Evolutionary conservation across 1,140 invertebrate genomes (phyloP).

Genomic region (Stenopsyche tienmushanensis): DNA sequence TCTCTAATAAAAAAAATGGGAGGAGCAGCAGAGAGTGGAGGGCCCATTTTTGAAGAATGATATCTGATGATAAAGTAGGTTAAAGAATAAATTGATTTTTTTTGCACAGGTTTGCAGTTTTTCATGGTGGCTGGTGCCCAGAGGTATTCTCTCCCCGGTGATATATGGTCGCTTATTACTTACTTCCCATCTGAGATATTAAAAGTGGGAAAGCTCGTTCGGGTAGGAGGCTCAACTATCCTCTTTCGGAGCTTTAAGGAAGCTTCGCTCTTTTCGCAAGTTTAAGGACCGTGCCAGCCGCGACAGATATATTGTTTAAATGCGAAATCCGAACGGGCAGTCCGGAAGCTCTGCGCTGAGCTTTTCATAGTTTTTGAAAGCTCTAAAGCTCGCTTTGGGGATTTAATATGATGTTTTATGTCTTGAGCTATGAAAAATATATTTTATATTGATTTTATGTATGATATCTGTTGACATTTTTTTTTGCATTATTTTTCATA

Average conservation of each 20-base stretch:
- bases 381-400: no score
- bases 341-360: no score
- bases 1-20: slow-evolving; percentile 21
- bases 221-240: slow-evolving; percentile 12
- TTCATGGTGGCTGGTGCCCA: slow-evolving; percentile 14
- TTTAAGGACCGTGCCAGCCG: background rate
- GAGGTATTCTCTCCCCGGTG: no score
- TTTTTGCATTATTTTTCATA: no score
- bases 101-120: slow-evolving; percentile 40
- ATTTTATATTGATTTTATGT: no score
- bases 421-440: no score
- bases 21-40: background rate
- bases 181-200: slow-evolving; percentile 35
- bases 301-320: no score
- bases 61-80: slow-evolving; percentile 41
- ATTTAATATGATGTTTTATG: no score
- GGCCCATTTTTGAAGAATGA: slow-evolving; percentile 29
- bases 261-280: background rate
- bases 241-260: background rate
- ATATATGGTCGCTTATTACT: slow-evolving; percentile 41
- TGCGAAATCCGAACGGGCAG: no score
- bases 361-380: no score
- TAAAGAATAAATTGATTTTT: slow-evolving; percentile 42
- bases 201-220: slow-evolving; percentile 36
- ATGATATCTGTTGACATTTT: no score